Conservation (phyloP, 2,113 vertebrate genomes). For the Corythaeola cristata region DNA sequence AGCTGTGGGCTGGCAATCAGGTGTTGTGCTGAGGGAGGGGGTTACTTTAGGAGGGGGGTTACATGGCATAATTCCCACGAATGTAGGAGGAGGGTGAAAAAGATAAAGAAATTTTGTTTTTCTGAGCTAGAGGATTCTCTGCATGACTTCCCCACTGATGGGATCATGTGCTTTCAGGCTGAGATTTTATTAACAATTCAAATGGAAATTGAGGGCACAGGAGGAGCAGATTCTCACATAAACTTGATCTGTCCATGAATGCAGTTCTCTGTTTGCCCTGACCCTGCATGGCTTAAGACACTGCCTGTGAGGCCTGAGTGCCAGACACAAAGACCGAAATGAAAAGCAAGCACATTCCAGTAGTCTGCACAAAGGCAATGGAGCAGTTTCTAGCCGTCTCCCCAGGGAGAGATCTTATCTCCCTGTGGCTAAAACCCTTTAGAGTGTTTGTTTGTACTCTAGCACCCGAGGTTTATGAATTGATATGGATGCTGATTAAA, state of each 20-base stretch:
- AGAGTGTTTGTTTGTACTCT: conserved; percentile 76
- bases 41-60: conserved; percentile 55
- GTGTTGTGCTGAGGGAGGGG: conserved; percentile 56
- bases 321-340: conserved; percentile 84
- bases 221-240: conserved; percentile 96
- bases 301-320: conserved; percentile 83
- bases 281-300: conserved; percentile 89
- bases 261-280: conserved; percentile 91
- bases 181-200: conserved; percentile 96
- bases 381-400: conserved; percentile 76
- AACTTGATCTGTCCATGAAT: conserved; percentile 99
- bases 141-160: conserved; percentile 86
- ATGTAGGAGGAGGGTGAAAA: conserved; percentile 76
- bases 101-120: conserved; percentile 84
- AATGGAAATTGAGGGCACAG: conserved; percentile 95
- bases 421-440: conserved; percentile 69
- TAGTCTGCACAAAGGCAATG: conserved; percentile 80
- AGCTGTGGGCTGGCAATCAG: conserved; percentile 63
- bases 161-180: conserved; percentile 86
- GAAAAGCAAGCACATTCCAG: conserved; percentile 88
- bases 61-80: conserved; percentile 80
- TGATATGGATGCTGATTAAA: conserved; percentile 51
- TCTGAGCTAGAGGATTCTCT: conserved; percentile 80
- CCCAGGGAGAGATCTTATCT: conserved; percentile 81
- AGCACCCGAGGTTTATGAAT: conserved; percentile 67